Conservation (phyloP, 2,888 invertebrate species). For the Hipparchia semele region DNA sequence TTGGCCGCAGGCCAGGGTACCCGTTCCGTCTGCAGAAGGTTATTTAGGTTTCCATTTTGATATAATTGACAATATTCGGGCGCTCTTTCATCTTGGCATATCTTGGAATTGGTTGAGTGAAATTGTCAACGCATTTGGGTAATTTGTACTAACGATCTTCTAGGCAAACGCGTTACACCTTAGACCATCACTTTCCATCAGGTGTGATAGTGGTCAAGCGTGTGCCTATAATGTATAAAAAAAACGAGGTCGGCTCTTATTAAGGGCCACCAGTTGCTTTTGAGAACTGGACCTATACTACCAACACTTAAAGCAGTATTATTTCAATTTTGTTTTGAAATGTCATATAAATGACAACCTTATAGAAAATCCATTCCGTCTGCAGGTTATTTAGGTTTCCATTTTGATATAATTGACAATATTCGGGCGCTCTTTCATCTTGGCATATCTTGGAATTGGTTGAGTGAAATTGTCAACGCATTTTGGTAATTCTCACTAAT, state of each 20-base stretch:
- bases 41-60: conserved; percentile 65
- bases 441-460: conserved; percentile 31
- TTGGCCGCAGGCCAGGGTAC: conserved; percentile 64
- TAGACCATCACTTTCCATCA: too few relatives aligned
- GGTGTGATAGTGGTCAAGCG: too few relatives aligned
- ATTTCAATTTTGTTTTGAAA: too few relatives aligned
- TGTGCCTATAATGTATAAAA: too few relatives aligned
- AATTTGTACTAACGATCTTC: neutral
- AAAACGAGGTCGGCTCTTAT: too few relatives aligned
- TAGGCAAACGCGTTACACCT: too few relatives aligned
- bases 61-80: conserved; percentile 67
- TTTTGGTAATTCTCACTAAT: neutral
- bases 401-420: conserved; percentile 68
- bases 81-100: conserved; percentile 61
- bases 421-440: conserved; percentile 66
- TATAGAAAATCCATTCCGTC: conserved; percentile 45
- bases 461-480: conserved; percentile 25
- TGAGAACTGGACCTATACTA: too few relatives aligned
- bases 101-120: conserved; percentile 34
- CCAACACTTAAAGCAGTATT: too few relatives aligned
- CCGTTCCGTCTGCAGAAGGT: conserved; percentile 54
- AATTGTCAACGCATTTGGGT: neutral
- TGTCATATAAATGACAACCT: too few relatives aligned
- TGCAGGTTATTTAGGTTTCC: conserved; percentile 65
- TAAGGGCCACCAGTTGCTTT: too few relatives aligned